These are phyloP conservation scores for Genyomyrus donnyi DNA, from an alignment of 2,113 vertebrate genomes.

Conservation along the genomic window DNA sequence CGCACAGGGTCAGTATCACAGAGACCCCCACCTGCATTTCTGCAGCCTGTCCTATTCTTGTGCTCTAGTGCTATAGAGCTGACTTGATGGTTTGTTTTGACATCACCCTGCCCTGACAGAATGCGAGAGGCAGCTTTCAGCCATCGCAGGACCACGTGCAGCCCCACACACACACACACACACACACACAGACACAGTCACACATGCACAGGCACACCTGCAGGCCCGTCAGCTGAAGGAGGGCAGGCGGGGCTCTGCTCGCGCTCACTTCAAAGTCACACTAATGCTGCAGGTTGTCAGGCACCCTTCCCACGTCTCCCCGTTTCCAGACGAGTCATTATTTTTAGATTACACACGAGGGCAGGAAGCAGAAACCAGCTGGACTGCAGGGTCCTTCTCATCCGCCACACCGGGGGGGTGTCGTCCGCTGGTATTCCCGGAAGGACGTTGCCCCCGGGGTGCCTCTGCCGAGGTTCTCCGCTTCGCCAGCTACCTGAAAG, in stretches of 20 bases:
- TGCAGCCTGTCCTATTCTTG: neutral
- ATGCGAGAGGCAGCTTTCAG: neutral
- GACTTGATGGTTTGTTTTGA: neutral
- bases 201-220: neutral
- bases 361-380: neutral
- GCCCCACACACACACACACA: neutral
- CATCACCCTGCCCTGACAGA: neutral
- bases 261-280: neutral
- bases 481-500: neutral
- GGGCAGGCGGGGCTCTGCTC: neutral
- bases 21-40: neutral
- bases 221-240: neutral
- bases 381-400: neutral
- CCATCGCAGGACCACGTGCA: neutral
- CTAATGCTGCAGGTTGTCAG: neutral
- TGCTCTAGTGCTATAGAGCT: neutral
- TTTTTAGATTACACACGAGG: neutral
- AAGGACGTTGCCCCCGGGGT: no score
- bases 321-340: neutral
- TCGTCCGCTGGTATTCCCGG: neutral
- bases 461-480: neutral
- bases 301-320: neutral
- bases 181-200: neutral
- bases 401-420: neutral
- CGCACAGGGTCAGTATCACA: constrained; percentile 44